phyloP scores from a whole-genome alignment of 2,113 vertebrate genomes.

The Microtus pennsylvanicus region DNA sequence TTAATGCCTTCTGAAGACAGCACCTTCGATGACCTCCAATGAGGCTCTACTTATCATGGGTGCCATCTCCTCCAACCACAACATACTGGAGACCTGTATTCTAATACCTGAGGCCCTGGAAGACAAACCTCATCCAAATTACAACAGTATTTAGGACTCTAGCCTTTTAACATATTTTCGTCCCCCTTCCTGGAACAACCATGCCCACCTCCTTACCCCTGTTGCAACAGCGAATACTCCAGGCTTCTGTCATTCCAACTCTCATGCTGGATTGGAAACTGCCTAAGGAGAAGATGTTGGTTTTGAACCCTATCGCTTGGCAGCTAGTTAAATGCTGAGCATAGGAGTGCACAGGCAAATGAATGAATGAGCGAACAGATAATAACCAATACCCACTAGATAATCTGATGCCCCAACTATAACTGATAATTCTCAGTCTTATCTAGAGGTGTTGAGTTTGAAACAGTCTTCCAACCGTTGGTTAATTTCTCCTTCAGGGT shows the following conservation, averaged over 20 bases:
- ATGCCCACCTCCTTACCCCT: neutral
- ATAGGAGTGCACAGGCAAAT: neutral
- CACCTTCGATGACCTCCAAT: neutral
- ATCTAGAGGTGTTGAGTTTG: neutral
- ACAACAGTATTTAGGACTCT: neutral
- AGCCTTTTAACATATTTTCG: neutral
- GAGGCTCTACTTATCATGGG: neutral
- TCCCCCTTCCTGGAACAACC: neutral
- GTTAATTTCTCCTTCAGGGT: neutral
- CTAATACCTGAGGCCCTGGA: neutral
- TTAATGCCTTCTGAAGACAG: neutral
- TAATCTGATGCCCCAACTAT: neutral
- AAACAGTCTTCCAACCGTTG: neutral
- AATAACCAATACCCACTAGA: neutral
- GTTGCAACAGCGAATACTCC: neutral
- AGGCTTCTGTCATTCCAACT: neutral
- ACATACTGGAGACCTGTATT: neutral
- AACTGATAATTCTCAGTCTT: neutral
- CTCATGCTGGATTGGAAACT: neutral
- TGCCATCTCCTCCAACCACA: neutral
- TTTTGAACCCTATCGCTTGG: neutral
- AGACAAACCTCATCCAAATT: neutral
- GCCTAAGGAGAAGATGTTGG: neutral
- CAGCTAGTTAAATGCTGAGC: neutral
- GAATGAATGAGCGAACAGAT: neutral